These are phyloP conservation scores for Andrena dorsata DNA, from an alignment of 2,888 invertebrate species.

Conservation along the genomic window DNA sequence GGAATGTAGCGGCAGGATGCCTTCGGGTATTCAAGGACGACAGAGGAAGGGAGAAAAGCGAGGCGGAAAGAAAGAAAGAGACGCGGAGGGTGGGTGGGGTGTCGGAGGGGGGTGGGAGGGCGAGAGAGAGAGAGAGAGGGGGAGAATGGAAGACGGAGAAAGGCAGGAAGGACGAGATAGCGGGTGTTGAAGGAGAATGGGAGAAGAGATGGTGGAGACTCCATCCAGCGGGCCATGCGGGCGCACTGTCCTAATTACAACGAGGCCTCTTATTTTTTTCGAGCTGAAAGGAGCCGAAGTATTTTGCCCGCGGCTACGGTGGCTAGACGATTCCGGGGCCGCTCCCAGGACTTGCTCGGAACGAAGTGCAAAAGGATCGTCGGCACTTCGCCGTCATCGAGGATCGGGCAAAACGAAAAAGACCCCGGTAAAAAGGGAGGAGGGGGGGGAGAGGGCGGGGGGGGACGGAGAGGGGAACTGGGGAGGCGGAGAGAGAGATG, in stretches of 20 bases:
- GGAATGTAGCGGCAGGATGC: slow-evolving; percentile 82
- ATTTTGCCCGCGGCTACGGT: slow-evolving; percentile 77
- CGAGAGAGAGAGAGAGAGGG: slow-evolving; percentile 61
- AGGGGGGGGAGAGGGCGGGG: slow-evolving; percentile 1
- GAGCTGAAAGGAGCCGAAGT: slow-evolving; percentile 81
- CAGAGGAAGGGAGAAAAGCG: slow-evolving; percentile 65
- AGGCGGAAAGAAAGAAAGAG: slow-evolving; percentile 56
- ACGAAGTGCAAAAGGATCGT: slow-evolving; percentile 71
- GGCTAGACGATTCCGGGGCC: slow-evolving; percentile 66
- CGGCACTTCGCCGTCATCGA: slow-evolving; percentile 63
- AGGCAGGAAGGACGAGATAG: slow-evolving; percentile 54
- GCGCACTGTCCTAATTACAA: slow-evolving; percentile 85
- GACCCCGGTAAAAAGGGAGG: slow-evolving; percentile 30
- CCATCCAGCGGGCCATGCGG: slow-evolving; percentile 80
- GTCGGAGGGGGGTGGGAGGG: slow-evolving; percentile 28
- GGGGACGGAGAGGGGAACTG: slow-evolving; percentile 16
- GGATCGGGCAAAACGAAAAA: slow-evolving; percentile 53
- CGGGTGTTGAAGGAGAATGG: slow-evolving; percentile 68
- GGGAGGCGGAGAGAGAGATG: neutral
- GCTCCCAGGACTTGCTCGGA: slow-evolving; percentile 61
- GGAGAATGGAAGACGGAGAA: slow-evolving; percentile 56
- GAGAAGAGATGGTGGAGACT: slow-evolving; percentile 65
- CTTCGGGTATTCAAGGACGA: slow-evolving; percentile 75
- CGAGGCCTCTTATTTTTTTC: slow-evolving; percentile 81
- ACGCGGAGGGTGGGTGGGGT: slow-evolving; percentile 43